phyloP scores from a whole-genome alignment of 2,797 vertebrate genomes.

The Sebastes nivosus region DNA sequence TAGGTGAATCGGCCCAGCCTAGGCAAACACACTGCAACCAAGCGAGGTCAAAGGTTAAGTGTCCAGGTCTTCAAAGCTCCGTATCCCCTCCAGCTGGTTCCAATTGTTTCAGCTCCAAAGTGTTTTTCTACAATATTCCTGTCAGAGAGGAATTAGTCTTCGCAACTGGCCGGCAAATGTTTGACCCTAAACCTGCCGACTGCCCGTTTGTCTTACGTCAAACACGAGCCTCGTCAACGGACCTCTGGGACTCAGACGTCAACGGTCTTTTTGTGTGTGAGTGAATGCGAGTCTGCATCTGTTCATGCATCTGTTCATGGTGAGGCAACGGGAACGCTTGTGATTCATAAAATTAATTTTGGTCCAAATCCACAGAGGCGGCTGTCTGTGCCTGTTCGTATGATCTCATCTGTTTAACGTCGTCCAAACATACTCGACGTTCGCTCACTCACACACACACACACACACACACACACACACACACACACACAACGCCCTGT shows the following conservation, averaged over 20 bases:
- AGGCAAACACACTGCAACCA: conserved; percentile 12
- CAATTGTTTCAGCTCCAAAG: conserved; percentile 56
- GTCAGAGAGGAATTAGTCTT: conserved; percentile 64
- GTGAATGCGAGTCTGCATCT: conserved; percentile 19
- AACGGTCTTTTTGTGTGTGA: background rate
- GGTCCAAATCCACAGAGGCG: conserved; percentile 50
- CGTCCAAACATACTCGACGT: conserved; percentile 45
- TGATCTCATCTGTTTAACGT: conserved; percentile 71
- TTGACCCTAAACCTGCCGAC: conserved; percentile 46
- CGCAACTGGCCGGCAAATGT: conserved; percentile 58
- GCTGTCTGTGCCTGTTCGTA: conserved; percentile 62
- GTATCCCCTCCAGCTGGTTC: conserved; percentile 56
- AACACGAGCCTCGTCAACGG: conserved; percentile 49
- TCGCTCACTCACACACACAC: background rate
- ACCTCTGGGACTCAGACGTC: conserved; percentile 8
- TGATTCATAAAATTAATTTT: conserved; percentile 70
- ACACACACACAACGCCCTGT: conserved; percentile 13
- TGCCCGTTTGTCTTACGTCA: conserved; percentile 52
- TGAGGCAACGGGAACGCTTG: conserved; percentile 55
- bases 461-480: background rate
- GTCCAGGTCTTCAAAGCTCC: conserved; percentile 43
- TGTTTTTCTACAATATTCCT: conserved; percentile 64
- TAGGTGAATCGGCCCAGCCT: no score
- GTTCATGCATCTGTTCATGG: conserved; percentile 56
- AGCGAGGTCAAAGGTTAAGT: conserved; percentile 66